A percentile compares a stretch with the other conserved stretches of the same genome.
Conservation (phyloP, 2,113 vertebrate species). For the Agapornis roseicollis region DNA sequence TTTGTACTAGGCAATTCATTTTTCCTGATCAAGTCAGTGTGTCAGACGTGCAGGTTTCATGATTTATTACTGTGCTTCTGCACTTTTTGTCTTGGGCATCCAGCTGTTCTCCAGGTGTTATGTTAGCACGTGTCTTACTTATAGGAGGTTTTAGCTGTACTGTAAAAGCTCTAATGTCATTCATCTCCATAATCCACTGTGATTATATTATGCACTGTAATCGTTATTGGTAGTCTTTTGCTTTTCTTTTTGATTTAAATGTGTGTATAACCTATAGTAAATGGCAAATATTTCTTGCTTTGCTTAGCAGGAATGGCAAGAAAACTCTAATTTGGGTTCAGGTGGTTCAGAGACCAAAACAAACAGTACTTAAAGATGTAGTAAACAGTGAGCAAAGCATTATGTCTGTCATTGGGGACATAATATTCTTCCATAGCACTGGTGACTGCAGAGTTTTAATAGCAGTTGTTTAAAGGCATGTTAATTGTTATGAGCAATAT, state of each 20-base stretch:
- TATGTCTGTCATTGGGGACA: neutral
- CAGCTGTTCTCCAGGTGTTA: constrained; percentile 21
- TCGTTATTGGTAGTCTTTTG: neutral
- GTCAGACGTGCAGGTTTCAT: neutral
- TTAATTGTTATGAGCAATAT: no score
- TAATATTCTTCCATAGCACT: no score
- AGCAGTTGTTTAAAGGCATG: neutral
- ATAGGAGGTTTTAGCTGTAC: neutral
- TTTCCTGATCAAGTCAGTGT: neutral
- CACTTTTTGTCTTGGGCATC: neutral
- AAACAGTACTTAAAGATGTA: neutral
- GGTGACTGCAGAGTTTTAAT: neutral
- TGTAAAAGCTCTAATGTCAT: neutral
- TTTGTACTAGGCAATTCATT: constrained; percentile 32
- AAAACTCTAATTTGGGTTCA: neutral
- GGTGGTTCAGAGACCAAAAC: neutral
- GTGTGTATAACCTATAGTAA: neutral
- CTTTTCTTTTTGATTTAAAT: neutral
- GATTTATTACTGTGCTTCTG: constrained; percentile 30
- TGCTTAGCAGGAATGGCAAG: neutral
- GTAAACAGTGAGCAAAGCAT: neutral
- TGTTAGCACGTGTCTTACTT: neutral
- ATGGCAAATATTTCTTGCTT: neutral
- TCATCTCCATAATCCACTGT: neutral
- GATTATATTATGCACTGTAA: neutral